Evolutionary conservation across 2,888 invertebrate genomes (phyloP).

Genomic region (Leptopilina drosophilae): DNA sequence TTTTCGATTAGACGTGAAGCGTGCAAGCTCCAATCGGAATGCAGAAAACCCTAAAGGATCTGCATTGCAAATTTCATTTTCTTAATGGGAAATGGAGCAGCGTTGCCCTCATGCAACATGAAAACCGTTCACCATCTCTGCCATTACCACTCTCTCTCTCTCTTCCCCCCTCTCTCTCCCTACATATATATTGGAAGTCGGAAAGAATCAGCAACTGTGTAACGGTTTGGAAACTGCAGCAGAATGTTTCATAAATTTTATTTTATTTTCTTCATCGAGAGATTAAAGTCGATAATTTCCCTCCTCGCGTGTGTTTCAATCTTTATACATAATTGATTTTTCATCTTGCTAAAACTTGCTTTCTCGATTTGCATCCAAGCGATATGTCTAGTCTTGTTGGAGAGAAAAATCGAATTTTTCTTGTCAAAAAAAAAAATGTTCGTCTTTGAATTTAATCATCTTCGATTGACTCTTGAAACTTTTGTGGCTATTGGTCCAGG

Average conservation of each 20-base stretch:
- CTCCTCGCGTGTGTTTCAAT: neutral
- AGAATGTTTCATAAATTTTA: slow-evolving; percentile 21
- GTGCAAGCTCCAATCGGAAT: slow-evolving; percentile 50
- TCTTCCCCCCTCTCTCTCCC: no score
- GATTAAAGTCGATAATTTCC: neutral
- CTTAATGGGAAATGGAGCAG: slow-evolving; percentile 65
- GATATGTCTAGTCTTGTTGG: no score
- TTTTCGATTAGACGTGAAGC: slow-evolving; percentile 45
- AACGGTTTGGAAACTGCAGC: neutral
- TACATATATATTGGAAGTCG: neutral
- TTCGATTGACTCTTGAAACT: neutral
- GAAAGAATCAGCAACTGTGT: slow-evolving; percentile 15
- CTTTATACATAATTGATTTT: slow-evolving; percentile 3
- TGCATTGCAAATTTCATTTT: slow-evolving; percentile 71
- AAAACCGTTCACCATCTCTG: slow-evolving; percentile 32
- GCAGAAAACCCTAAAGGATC: slow-evolving; percentile 53
- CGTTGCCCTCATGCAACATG: slow-evolving; percentile 38
- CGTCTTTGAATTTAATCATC: no score
- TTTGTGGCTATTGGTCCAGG: neutral
- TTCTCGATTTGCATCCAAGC: no score
- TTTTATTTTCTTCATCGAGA: slow-evolving; percentile 1
- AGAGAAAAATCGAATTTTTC: no score
- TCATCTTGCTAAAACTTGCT: neutral
- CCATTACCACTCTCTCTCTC: slow-evolving; percentile 20
- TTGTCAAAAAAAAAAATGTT: no score